A percentile compares a stretch with the other conserved stretches of the same genome.
Evolutionary conservation across 2,888 invertebrate genomes (phyloP).

Genomic region (Phengaris alcon): DNA sequence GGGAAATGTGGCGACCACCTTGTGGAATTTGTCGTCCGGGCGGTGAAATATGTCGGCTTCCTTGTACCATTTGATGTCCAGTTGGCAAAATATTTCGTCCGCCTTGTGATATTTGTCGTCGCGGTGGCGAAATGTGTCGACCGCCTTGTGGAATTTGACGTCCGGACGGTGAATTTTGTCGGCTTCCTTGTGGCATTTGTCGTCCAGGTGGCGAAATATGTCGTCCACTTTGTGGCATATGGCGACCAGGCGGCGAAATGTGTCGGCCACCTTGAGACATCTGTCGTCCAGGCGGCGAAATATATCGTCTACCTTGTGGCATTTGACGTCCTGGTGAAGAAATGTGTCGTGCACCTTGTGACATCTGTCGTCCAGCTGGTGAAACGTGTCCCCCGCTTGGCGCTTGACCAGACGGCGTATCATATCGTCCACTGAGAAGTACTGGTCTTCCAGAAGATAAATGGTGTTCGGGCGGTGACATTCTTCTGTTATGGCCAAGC

Average conservation of each 20-base stretch:
- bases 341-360: too few relatives aligned
- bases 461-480: constrained; percentile 30
- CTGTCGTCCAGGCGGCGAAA: too few relatives aligned
- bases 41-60: neutral
- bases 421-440: neutral
- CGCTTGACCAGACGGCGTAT: neutral
- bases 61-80: neutral
- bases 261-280: too few relatives aligned
- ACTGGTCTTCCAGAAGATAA: neutral
- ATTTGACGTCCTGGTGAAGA: too few relatives aligned
- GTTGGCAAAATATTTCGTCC: neutral
- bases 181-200: too few relatives aligned
- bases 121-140: constrained; percentile 29
- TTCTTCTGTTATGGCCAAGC: constrained; percentile 30
- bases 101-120: constrained; percentile 32
- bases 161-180: too few relatives aligned
- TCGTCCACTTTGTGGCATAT: too few relatives aligned
- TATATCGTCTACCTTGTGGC: too few relatives aligned
- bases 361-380: too few relatives aligned
- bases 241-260: too few relatives aligned
- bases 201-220: too few relatives aligned
- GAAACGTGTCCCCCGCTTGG: neutral
- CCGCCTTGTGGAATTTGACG: neutral
- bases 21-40: neutral
- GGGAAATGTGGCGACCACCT: neutral